phyloP scores from a whole-genome alignment of 2,797 vertebrate species.

The Okamejei kenojei region DNA sequence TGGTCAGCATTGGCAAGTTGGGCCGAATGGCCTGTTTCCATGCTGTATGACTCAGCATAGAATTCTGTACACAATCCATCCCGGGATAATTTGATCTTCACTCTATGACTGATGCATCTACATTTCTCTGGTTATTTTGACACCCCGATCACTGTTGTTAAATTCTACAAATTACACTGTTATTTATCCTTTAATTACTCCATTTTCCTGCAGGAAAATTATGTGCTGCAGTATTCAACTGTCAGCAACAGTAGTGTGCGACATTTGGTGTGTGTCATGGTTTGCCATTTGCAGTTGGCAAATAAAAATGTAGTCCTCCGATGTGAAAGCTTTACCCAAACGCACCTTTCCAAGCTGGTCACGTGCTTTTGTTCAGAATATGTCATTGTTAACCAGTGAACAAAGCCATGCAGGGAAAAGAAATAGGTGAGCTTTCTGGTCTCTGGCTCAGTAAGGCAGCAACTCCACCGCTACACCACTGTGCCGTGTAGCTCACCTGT shows the following conservation, averaged over 20 bases:
- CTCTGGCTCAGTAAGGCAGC: too few species aligned
- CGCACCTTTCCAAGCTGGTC: background rate
- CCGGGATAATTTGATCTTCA: background rate
- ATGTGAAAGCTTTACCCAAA: background rate
- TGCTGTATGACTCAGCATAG: too few species aligned
- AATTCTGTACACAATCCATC: background rate
- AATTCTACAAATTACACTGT: background rate
- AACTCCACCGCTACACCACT: too few species aligned
- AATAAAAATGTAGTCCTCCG: background rate
- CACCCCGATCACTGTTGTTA: background rate
- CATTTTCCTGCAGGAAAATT: background rate
- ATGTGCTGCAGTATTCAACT: background rate
- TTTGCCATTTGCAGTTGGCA: background rate
- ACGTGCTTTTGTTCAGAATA: background rate
- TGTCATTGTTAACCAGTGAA: background rate
- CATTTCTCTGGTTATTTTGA: background rate
- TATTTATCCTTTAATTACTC: background rate
- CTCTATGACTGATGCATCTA: background rate
- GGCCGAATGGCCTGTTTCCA: too few species aligned
- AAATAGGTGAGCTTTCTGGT: too few species aligned
- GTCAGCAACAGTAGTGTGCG: background rate
- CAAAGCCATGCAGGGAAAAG: background rate
- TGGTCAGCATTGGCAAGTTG: too few species aligned
- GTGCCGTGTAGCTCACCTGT: too few species aligned
- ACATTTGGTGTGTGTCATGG: background rate